These are phyloP conservation scores for Laterallus jamaicensis DNA, from an alignment of 2,113 vertebrate species.

Conservation along the genomic window DNA sequence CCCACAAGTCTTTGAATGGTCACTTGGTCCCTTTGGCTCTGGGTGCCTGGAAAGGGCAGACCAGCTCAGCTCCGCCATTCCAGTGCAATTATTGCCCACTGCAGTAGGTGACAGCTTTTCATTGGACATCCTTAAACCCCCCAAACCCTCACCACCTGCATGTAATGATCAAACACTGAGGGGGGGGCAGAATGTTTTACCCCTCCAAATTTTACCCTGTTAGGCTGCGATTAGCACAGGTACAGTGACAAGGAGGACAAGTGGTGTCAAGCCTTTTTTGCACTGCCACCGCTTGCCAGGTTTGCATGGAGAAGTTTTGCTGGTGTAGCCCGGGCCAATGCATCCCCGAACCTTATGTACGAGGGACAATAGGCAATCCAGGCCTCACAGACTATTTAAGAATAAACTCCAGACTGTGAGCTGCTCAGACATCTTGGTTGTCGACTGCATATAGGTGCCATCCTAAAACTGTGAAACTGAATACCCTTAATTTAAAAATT, in stretches of 20 bases:
- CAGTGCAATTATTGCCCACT: background rate
- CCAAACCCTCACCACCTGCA: rapidly evolving
- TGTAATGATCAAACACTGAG: background rate
- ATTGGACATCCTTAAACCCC: background rate
- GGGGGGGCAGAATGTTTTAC: background rate
- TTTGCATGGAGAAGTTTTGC: constrained; percentile 38
- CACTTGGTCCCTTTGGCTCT: constrained; percentile 19
- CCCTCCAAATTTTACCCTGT: background rate
- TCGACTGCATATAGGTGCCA: constrained; percentile 69
- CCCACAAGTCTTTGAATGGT: background rate
- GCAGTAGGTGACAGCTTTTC: background rate
- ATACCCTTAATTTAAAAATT: constrained; percentile 74
- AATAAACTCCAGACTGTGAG: constrained; percentile 71
- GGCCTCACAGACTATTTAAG: constrained; percentile 70
- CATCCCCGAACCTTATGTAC: constrained; percentile 56
- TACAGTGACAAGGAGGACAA: background rate
- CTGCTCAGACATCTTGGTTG: constrained; percentile 71
- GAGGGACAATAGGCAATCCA: constrained; percentile 65
- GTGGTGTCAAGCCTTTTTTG: background rate
- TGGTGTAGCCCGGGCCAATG: constrained; percentile 43
- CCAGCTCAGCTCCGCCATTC: background rate
- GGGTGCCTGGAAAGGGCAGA: background rate
- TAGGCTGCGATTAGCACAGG: background rate
- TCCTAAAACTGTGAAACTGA: constrained; percentile 71
- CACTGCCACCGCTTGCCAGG: background rate